Conservation (phyloP, 2,888 invertebrate genomes). For the Actias luna region DNA sequence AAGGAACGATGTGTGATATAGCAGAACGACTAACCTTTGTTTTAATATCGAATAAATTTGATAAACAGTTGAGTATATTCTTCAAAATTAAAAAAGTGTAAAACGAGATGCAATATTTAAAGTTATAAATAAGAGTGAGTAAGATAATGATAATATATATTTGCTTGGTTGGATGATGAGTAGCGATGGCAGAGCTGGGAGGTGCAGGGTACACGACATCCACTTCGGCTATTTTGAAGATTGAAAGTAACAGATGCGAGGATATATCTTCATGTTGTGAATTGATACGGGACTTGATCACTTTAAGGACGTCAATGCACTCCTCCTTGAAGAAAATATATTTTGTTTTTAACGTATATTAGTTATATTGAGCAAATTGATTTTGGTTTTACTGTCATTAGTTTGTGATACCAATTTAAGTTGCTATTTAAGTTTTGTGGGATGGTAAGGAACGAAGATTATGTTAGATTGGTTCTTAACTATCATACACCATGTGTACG, state of each 20-base stretch:
- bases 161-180: conserved; percentile 49
- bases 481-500: too few species aligned
- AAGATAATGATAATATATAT: conserved; percentile 58
- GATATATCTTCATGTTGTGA: conserved; percentile 91
- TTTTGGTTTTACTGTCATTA: too few species aligned
- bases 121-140: conserved; percentile 54
- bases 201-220: conserved; percentile 90
- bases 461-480: too few species aligned
- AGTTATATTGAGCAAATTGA: too few species aligned
- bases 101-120: conserved; percentile 40
- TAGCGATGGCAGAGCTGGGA: conserved; percentile 75
- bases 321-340: conserved; percentile 85
- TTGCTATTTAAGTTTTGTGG: too few species aligned
- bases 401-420: too few species aligned
- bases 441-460: too few species aligned
- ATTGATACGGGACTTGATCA: conserved; percentile 92
- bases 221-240: conserved; percentile 96
- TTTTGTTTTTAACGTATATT: background rate
- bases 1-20: conserved; percentile 52
- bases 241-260: conserved; percentile 92
- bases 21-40: conserved; percentile 16
- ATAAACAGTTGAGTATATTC: conserved; percentile 62
- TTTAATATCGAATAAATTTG: conserved; percentile 62
- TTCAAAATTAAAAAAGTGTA: conserved; percentile 39
- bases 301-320: conserved; percentile 90